A percentile compares a stretch with the other conserved stretches of the same genome.
These are phyloP conservation scores for Yponomeuta evonymella DNA, from an alignment of 2,888 invertebrate species.

Conservation along the genomic window DNA sequence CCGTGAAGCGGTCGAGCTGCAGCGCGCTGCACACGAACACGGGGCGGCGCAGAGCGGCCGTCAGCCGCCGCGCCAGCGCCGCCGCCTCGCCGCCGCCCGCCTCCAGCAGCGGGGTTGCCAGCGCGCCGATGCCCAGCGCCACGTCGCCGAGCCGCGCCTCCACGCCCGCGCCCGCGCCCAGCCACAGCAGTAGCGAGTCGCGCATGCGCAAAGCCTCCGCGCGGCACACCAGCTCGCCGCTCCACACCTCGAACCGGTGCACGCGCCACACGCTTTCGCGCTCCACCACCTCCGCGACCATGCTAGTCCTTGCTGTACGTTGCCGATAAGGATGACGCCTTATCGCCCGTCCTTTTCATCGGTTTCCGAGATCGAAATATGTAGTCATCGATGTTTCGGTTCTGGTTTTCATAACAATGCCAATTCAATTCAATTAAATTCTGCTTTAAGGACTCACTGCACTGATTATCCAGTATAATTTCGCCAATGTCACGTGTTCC, in stretches of 20 bases:
- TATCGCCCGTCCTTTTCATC: no score
- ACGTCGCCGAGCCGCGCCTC: slow-evolving; percentile 32
- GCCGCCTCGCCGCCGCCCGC: slow-evolving; percentile 25
- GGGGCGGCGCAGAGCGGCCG: slow-evolving; percentile 34
- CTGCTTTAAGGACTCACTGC: no score
- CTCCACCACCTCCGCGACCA: slow-evolving; percentile 6
- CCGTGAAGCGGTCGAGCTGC: slow-evolving; percentile 40
- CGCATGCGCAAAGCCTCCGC: slow-evolving; percentile 41
- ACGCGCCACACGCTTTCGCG: slow-evolving; percentile 44
- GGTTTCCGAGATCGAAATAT: no score
- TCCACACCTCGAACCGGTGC: slow-evolving; percentile 50
- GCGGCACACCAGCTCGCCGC: slow-evolving; percentile 42
- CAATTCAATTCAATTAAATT: no score
- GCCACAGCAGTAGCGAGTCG: slow-evolving; percentile 51
- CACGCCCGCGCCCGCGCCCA: slow-evolving; percentile 31
- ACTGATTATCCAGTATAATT: no score
- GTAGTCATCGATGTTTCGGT: no score
- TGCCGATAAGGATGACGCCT: no score
- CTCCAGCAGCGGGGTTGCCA: slow-evolving; percentile 27
- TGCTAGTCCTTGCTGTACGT: not conserved
- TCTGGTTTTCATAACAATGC: no score
- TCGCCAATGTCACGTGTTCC: no score
- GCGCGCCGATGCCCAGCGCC: slow-evolving; percentile 34
- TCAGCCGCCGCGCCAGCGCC: slow-evolving; percentile 40
- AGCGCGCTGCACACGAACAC: slow-evolving; percentile 41